These are phyloP conservation scores for Neomorphus geoffroyi DNA, from an alignment of 2,797 vertebrate species.

Conservation along the genomic window DNA sequence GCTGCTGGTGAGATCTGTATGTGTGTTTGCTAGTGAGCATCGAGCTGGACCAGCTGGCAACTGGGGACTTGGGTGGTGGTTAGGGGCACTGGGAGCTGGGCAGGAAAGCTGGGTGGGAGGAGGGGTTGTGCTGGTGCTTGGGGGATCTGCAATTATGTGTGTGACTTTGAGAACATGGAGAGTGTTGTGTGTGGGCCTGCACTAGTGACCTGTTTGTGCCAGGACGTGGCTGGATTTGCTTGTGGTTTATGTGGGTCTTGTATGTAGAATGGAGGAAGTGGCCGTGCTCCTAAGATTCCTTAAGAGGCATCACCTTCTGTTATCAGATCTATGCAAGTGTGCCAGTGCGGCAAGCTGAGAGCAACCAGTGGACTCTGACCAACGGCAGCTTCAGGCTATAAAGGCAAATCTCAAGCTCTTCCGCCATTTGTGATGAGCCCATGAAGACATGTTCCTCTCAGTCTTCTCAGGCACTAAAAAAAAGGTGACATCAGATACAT, in stretches of 20 bases:
- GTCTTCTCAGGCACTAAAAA: neutral
- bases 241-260: neutral
- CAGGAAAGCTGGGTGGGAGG: neutral
- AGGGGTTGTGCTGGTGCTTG: fast-evolving
- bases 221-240: fast-evolving
- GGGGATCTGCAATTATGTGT: neutral
- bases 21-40: neutral
- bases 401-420: neutral
- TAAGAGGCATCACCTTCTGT: neutral
- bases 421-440: fast-evolving
- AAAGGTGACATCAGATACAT: neutral
- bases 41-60: neutral
- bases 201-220: neutral
- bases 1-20: neutral
- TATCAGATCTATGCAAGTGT: neutral
- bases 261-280: neutral
- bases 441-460: fast-evolving
- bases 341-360: neutral
- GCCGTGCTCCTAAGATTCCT: neutral
- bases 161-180: neutral
- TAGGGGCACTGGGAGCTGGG: neutral
- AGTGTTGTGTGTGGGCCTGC: neutral
- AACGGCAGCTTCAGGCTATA: neutral
- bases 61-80: neutral
- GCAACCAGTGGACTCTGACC: fast-evolving